Conservation (phyloP, 2,113 vertebrate species). For the Siphamia tubifer region DNA sequence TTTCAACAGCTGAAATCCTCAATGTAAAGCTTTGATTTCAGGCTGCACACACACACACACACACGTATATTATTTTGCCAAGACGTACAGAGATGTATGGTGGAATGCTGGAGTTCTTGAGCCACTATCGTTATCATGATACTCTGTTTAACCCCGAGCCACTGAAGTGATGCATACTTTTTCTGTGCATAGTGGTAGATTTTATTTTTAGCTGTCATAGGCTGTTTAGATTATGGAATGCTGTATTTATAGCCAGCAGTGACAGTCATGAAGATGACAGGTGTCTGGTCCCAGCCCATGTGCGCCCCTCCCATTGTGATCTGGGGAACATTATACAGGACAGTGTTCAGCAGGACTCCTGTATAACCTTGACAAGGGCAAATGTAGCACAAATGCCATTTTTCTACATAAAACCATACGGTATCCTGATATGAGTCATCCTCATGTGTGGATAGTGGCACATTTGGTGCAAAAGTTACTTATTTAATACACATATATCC, state of each 20-base stretch:
- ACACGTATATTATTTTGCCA: neutral
- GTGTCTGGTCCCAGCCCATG: constrained; percentile 62
- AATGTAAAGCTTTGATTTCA: constrained; percentile 16
- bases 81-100: neutral
- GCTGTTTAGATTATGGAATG: constrained; percentile 69
- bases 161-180: constrained; percentile 54
- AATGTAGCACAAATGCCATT: neutral
- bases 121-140: constrained; percentile 36
- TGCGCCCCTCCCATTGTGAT: constrained; percentile 26
- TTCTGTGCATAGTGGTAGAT: constrained; percentile 51
- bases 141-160: constrained; percentile 55
- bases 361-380: constrained; percentile 73
- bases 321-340: constrained; percentile 37
- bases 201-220: constrained; percentile 71
- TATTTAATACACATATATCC: no score
- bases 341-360: constrained; percentile 40
- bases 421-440: no score
- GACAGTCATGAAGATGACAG: constrained; percentile 77
- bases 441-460: no score
- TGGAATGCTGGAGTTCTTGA: constrained; percentile 37
- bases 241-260: constrained; percentile 78
- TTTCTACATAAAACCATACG: no score
- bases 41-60: neutral
- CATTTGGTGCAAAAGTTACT: no score
- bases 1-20: constrained; percentile 14